Evolutionary conservation across 2,113 vertebrate genomes (phyloP).

Genomic region (Pseudorasbora parva): DNA sequence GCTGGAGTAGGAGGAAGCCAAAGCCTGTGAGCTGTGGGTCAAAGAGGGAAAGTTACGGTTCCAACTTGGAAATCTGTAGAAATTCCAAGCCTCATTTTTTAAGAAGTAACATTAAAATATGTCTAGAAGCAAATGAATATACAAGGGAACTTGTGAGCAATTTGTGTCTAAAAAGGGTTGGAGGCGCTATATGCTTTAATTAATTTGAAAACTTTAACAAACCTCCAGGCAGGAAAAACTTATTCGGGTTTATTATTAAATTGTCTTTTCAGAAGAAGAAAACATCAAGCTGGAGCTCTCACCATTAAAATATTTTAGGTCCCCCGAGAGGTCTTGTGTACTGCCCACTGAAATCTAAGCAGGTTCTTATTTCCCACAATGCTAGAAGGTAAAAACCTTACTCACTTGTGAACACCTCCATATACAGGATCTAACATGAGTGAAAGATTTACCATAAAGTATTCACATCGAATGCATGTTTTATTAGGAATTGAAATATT

Average conservation of each 20-base stretch:
- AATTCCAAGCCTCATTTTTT: constrained; percentile 8
- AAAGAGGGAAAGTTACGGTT: constrained; percentile 21
- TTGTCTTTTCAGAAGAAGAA: not conserved
- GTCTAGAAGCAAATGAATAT: not conserved
- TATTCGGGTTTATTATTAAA: not conserved
- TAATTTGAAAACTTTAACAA: not conserved
- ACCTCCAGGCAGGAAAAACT: not conserved
- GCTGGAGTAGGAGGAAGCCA: constrained; percentile 41
- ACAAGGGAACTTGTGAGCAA: constrained; percentile 7
- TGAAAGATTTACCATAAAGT: not conserved
- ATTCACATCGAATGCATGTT: not conserved
- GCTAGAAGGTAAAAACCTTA: not conserved
- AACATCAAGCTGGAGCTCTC: not conserved
- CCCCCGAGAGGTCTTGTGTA: constrained; percentile 9
- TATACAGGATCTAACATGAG: not conserved
- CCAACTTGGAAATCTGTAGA: constrained; percentile 18
- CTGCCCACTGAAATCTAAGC: not conserved
- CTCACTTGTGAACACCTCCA: not conserved
- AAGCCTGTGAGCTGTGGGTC: constrained; percentile 20
- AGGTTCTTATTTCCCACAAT: constrained; percentile 24
- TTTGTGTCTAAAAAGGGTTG: not conserved
- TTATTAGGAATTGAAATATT: not conserved
- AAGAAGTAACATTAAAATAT: constrained; percentile 14
- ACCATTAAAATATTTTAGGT: constrained; percentile 24
- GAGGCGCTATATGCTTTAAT: not conserved